Evolutionary conservation across 1,140 invertebrate genomes (phyloP), one percentile per base, ranked within the genome.

Genomic region (Drosophila bifasciata): DNA sequence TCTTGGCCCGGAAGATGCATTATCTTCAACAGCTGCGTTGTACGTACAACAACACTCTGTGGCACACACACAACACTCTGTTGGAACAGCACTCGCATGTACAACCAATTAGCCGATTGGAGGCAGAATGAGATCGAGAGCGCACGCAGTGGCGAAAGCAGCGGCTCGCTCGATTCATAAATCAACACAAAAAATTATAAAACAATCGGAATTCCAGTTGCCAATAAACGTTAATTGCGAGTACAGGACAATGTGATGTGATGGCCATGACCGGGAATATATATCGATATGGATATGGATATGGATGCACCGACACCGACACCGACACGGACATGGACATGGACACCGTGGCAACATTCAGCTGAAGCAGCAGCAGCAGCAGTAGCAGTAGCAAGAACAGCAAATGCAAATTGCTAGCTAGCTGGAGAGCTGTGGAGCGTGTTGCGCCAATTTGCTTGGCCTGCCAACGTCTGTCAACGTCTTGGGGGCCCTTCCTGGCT

Each of bases 391-490:
- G 61, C 45, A 78, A 55, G 66, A 75, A 79, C 59, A 62, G 43
- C 23, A 48, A 68, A 68, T 68, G 66, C 66, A 69, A 68, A 69
- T 69, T 69, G 66, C 63, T 45, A 50, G 25, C 28, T 15, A 66
- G 49, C 49, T 15, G 48, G 57, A 48, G 32, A 28, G 15, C 51
- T 55, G 43, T 61, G 46, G 60, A 80, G 85, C 73, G 71, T 85
- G 74, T 85, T 74, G 66, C 73, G 81, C 77, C 81, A 85, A 85
- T 85, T 85, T 85, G 81, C 81, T 85, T 72, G 64, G 69, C 58
- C 81, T 85, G 81, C 83, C 81, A 85, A 69, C 66, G 77, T 58
- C 77, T 85, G 77, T 88, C 81, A 86, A 77, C 57, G 77, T 74
- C 69, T 73, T 25, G 40, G 17, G 36, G 23, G 69, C 72, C 45